Evolutionary conservation across 92 coral and sea anemone genomes (phyloP), one percentile per base, ranked within the genome.

Genomic region (Porites rus): DNA sequence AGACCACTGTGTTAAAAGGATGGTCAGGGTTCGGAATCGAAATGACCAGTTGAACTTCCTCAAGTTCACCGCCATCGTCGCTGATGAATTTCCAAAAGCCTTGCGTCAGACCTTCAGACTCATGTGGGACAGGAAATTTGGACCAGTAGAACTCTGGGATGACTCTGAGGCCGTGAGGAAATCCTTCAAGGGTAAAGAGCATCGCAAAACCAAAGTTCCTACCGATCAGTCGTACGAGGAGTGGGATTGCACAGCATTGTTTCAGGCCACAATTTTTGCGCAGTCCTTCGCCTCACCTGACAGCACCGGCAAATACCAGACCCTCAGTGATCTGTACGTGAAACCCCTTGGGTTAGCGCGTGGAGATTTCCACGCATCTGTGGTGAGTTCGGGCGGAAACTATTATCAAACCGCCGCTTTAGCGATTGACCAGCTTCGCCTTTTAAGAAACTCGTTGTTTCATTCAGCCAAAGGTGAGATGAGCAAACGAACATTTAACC

Each of bases 81-180:
- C 25, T 16, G 68, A 79, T 38, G 89, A 89, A 8, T 43, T 89
- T 73, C 74, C 92, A 18, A 84, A 78, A 69, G 85, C 80, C 54
- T 73, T 89, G 58, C 92, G 92, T 72, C 72, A 84, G 71, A 89
- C 83, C n/a, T 89, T 89, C 65, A 50, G 18, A 72, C 46, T 52
- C 9, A 51, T 89, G 89, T 89, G 92, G 92, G 66, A 89, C 86
- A 79, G 20, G 65, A 84, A 73, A 52, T 71, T 84, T 85, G 89
- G 85, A 51, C 24, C 85, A 13, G 77, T 78, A 10, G 64, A 89
- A 54, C 77, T 19, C 0, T 89, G 92, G 92, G 92, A 89, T 74
- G 92, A 89, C 82, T 85, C 92, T 10, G 28, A 60, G 13, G 81
- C 54, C 13, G 92, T 89, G 24, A 86, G 92, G 19, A 89, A 85